Percentiles rank a stretch among this genome's conserved stretches.
These are phyloP conservation scores for Tanytarsus gracilentus DNA, from an alignment of 2,888 invertebrate species.

Conservation along the genomic window DNA sequence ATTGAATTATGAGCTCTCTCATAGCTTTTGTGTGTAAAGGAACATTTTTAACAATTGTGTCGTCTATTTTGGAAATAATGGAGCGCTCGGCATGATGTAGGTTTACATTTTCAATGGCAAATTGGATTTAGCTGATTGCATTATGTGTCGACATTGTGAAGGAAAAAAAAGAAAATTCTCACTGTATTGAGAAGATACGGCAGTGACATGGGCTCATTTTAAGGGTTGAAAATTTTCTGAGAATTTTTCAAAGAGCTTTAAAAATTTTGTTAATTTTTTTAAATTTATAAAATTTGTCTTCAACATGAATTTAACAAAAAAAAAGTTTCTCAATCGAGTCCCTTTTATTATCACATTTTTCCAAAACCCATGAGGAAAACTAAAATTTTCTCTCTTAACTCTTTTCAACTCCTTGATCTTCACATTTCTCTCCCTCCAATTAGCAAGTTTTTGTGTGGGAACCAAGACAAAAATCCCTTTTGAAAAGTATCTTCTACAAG, in stretches of 20 bases:
- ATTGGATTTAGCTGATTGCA: conserved; percentile 6
- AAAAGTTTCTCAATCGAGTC: too few relatives aligned
- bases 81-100: not conserved
- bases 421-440: too few relatives aligned
- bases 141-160: not conserved
- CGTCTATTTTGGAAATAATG: not conserved
- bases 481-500: not conserved
- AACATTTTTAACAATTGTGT: not conserved
- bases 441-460: conserved; percentile 7
- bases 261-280: too few relatives aligned
- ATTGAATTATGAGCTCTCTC: conserved; percentile 13
- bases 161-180: not conserved
- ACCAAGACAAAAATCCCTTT: not conserved
- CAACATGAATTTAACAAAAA: too few relatives aligned
- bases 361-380: not conserved
- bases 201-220: too few relatives aligned
- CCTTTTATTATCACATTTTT: not conserved
- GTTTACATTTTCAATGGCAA: conserved; percentile 2
- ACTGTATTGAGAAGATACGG: not conserved
- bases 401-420: too few relatives aligned
- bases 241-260: too few relatives aligned
- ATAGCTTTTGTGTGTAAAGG: too few relatives aligned
- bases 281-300: too few relatives aligned
- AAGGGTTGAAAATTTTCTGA: too few relatives aligned
- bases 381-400: not conserved